Evolutionary conservation across 2,888 invertebrate species (phyloP), one percentile per base, ranked within the genome.

Genomic region (Melieria crassipennis): DNA sequence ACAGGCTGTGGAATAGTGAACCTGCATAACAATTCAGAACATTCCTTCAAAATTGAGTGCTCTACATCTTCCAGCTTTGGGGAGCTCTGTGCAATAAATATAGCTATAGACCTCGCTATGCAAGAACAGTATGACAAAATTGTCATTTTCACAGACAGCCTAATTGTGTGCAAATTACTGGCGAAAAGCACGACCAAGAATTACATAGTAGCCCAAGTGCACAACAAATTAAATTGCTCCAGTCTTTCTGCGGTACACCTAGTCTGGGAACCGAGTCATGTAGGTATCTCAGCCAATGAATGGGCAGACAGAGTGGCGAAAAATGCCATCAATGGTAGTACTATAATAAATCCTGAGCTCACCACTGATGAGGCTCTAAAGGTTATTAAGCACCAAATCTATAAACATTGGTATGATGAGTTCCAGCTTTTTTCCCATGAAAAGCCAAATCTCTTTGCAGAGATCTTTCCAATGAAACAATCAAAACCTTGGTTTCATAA

Each of bases 181-280:
- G 4, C 4, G 30, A 52, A 65, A 52, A 65, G 52, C 5, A 52
- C 4, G 11, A 45, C 52, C 9, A 46, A 65, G 4, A 65, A 52
- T 42, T 30, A 47, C 30, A 30, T 30, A 30, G 30, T 30, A 30
- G 30, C 30, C 30, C 30, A 30, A 30, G 9, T 13, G n/a, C 30
- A 30, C 30, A 30, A 30, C 30, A 30, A 30, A 30, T 30, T 30
- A 30, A 30, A 30, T 30, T 30, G 30, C 30, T 30, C 30, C 13
- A n/a, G 47, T 7, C n/a, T 48, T 9, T 11, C 11, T 6, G 63
- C 43, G 5, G 30, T 48, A n/a, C 63, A 48, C 63, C 7, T 65
- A 7, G 45, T 65, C n/a, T 65, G 65, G 65, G 43, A 43, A 6
- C 64, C 50, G 6, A 50, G 64, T 43, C 52, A 65, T 13, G 16